These are phyloP conservation scores for Periparus ater DNA, from an alignment of 2,797 vertebrate genomes.

Conservation along the genomic window DNA sequence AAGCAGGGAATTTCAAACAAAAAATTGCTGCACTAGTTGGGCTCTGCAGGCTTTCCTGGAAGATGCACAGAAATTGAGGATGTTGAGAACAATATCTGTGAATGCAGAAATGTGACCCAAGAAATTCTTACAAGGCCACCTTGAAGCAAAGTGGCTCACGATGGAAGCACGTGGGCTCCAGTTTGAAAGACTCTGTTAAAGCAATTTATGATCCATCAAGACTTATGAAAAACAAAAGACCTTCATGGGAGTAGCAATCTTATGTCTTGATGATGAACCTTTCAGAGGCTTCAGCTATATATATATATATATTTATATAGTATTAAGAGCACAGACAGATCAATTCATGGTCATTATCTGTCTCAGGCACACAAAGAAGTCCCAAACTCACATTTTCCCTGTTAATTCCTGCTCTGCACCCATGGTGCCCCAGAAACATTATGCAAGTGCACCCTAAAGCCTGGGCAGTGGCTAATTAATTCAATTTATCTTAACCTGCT, in stretches of 20 bases:
- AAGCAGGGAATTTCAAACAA: not conserved
- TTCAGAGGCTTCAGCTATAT: not conserved
- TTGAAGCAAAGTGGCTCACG: not conserved
- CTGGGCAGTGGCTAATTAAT: conserved; percentile 10
- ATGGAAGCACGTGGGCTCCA: rapidly evolving
- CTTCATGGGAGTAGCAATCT: not conserved
- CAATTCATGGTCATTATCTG: not conserved
- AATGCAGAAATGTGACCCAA: not conserved
- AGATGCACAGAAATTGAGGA: not conserved
- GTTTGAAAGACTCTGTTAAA: not conserved
- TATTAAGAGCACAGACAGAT: not conserved
- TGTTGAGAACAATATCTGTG: not conserved
- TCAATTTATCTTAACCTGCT: not conserved
- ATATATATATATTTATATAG: too few species aligned
- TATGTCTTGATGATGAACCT: not conserved
- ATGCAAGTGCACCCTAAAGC: not conserved
- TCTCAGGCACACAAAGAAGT: not conserved
- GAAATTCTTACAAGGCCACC: not conserved
- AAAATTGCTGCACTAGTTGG: not conserved
- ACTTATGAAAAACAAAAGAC: not conserved
- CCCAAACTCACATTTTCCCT: not conserved
- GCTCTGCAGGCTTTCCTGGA: not conserved
- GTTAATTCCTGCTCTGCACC: not conserved
- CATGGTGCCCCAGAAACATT: not conserved
- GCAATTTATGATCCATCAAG: not conserved